Evolutionary conservation across 2,888 invertebrate genomes (phyloP).

Genomic region (Liopterus haemorrhoidalis): DNA sequence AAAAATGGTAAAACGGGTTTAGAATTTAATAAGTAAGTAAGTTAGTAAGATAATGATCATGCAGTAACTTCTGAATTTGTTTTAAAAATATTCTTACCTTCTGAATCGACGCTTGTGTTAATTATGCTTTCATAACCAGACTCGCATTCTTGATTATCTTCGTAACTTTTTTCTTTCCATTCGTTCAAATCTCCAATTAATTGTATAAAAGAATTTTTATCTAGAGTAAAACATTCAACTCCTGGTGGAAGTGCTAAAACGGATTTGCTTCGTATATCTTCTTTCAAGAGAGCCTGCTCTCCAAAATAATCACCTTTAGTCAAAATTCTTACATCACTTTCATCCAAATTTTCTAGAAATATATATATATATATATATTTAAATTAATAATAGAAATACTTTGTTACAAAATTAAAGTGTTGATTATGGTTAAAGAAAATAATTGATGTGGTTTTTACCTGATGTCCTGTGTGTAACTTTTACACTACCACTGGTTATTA

Average conservation of each 20-base stretch:
- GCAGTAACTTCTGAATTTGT: slow-evolving; percentile 16
- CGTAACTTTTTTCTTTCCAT: slow-evolving; percentile 67
- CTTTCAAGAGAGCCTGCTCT: slow-evolving; percentile 59
- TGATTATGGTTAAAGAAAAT: background rate
- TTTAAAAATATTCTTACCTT: slow-evolving; percentile 33
- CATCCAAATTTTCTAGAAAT: slow-evolving; percentile 43
- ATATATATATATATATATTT: too few relatives aligned
- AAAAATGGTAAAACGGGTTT: slow-evolving; percentile 1
- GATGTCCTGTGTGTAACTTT: slow-evolving; percentile 49
- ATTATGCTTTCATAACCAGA: slow-evolving; percentile 44
- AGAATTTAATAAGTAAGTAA: background rate
- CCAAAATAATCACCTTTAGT: slow-evolving; percentile 60
- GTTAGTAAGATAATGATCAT: slow-evolving; percentile 14
- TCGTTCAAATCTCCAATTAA: slow-evolving; percentile 71
- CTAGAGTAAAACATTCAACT: slow-evolving; percentile 60
- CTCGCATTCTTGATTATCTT: slow-evolving; percentile 54
- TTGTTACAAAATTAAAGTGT: background rate
- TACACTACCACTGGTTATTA: slow-evolving; percentile 56
- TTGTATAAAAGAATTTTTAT: slow-evolving; percentile 65
- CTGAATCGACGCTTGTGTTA: slow-evolving; percentile 40
- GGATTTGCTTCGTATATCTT: slow-evolving; percentile 62
- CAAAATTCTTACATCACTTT: slow-evolving; percentile 54
- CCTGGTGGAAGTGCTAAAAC: slow-evolving; percentile 59
- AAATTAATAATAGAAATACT: background rate
- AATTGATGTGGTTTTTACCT: slow-evolving; percentile 34